Base-by-base conservation (phyloP, 2,113 vertebrate genomes). In the Salvator merianae region DNA sequence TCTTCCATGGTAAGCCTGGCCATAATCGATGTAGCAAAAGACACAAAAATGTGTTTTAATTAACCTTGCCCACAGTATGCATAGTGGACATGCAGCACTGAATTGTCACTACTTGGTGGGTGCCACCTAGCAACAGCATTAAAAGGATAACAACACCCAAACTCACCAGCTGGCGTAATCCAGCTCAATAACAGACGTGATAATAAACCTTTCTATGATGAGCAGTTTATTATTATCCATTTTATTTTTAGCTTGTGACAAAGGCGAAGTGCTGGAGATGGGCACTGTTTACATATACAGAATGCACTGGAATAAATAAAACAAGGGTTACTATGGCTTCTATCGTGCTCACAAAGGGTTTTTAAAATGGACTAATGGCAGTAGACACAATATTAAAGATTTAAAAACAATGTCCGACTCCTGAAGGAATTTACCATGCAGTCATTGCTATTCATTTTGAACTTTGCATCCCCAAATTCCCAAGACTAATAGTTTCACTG, bases 401-500 rank as follows among this genome's bases (percentile, higher is more conserved):
- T 59, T 59, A 86, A 85, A 89, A n/a, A 16, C 9, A 65, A 55
- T 28, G 77, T 47, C 83, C 77, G 0, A 24, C 2, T 36, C 66
- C 75, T 87, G n/a, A 28, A 84, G 50, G 43, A 84, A 40, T 70
- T 2, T 10, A 2, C 84, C 43, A 40, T 32, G 79, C 13, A 84
- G n/a, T 84, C 24, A 84, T 32, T 86, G 40, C 32, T 47, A 18
- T 81, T 63, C 72, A 83, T 87, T 5, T 68, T 40, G 4, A 81
- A 66, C 26, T 71, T 81, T 74, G 70, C 47, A 50, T 50, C 55
- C 79, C 24, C 9, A 79, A 85, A 36, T 82, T 79, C 34, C 69
- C 20, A 86, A 72, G 50, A 89, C 26, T 93, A 90, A 94, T 70
- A 30, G 0, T 3, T 55, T 12, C 18, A 36, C 73, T 89, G 22